phyloP scores from a whole-genome alignment of 1,140 invertebrate species.

The Lucilia cuprina region DNA sequence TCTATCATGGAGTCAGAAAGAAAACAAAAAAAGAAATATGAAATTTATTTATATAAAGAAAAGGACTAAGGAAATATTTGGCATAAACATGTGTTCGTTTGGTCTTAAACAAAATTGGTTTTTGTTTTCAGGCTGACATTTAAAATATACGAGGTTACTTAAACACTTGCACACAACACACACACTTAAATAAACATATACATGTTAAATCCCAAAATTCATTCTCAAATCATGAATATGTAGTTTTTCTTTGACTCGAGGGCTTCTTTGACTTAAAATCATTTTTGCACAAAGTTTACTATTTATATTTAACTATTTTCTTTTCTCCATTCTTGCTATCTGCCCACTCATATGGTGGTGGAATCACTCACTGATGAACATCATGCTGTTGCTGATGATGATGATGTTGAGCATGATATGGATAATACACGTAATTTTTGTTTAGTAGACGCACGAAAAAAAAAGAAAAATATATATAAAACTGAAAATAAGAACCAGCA shows the following conservation, averaged over 20 bases:
- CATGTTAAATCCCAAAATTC: too few species aligned
- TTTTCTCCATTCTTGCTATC: neutral
- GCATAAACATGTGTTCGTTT: too few species aligned
- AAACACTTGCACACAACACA: too few species aligned
- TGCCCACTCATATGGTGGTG: neutral
- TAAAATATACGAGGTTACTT: too few species aligned
- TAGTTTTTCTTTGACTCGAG: neutral
- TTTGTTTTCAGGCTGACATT: too few species aligned
- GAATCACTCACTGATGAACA: neutral
- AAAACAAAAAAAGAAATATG: too few species aligned
- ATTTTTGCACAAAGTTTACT: neutral
- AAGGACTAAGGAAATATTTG: too few species aligned
- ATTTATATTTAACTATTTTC: neutral
- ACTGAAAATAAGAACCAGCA: neutral
- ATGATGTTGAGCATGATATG: neutral
- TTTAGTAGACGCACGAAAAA: constrained; percentile 1
- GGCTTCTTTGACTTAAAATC: neutral
- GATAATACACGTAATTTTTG: constrained; percentile 6
- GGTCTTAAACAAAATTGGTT: too few species aligned
- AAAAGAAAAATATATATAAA: neutral
- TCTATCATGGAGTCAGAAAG: too few species aligned
- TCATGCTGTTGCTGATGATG: neutral
- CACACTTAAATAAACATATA: too few species aligned
- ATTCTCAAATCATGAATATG: neutral
- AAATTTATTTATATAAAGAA: too few species aligned